Base-by-base conservation (phyloP, 1,140 invertebrate genomes). In the Dolichoris vasculosae region DNA sequence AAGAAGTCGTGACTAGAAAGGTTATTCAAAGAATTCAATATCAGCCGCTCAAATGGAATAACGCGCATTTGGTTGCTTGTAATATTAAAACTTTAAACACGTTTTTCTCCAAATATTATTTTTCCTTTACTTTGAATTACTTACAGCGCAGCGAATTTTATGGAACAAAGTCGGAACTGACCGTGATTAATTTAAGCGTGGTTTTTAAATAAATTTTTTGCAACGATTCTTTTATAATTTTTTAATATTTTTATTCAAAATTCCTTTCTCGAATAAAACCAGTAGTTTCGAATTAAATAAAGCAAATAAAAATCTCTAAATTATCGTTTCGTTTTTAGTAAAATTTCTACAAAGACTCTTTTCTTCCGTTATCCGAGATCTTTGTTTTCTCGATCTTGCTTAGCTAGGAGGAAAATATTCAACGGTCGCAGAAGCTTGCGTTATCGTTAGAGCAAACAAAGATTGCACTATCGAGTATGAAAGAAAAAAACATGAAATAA, bases 31-130 rank as follows among this genome's bases (percentile, higher is more conserved):
- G 63, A 67, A 67, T 67, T 67, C 63, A 67, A 67, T 67, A 32
- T 67, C 63, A 67, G 63, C 63, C 32, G 13, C 63, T 67, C 63
- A 67, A 67, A 67, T 67, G 63, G 63, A 67, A 67, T 67, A 67
- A 67, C 32, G 63, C 15, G 63, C 63, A 67, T 67, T 67, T 67
- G 63, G 63, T 67, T 67, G 63, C n/a, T 35, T 67, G 63, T 35
- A 67, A 67, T 67, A 67, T 67, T 67, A 67, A 67, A 67, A 67
- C 63, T 67, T 67, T 67, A 67, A 67, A 67, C 63, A 67, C 63
- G n/a, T 32, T 67, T 67, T 59, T 59, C 55, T 23, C 55, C 20
- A 59, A 59, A 59, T 59, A 59, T 59, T 59, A 59, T 59, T 59
- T 59, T 59, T 59, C 48, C 55, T 59, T 59, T 59, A 59, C 55